A percentile compares a stretch with the other conserved stretches of the same genome.
Evolutionary conservation across 2,113 vertebrate genomes (phyloP).

Genomic region (Lophochroa leadbeateri): DNA sequence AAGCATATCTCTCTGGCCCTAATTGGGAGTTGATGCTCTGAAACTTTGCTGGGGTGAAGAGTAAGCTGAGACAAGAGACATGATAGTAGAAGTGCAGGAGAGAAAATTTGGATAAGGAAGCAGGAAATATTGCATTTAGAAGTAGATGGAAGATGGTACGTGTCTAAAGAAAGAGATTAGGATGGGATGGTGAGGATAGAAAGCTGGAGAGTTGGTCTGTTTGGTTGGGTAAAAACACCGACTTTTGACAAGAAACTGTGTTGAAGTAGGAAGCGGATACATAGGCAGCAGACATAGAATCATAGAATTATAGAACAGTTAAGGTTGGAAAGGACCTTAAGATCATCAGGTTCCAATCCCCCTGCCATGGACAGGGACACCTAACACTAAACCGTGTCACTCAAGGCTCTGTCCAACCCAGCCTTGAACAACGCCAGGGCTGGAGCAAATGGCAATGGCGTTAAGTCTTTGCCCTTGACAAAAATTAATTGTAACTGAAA

Average conservation of each 20-base stretch:
- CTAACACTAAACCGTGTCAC: no score
- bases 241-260: background rate
- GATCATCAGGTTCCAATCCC: no score
- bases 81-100: background rate
- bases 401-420: no score
- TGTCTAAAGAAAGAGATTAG: background rate
- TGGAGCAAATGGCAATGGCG: background rate
- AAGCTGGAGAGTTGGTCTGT: background rate
- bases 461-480: background rate
- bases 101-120: background rate
- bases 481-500: background rate
- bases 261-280: background rate
- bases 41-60: background rate
- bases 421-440: no score
- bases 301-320: no score
- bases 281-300: background rate
- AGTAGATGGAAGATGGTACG: background rate
- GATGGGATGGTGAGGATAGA: background rate
- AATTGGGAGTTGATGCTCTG: background rate
- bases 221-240: background rate
- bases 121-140: background rate
- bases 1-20: background rate
- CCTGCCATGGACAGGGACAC: no score
- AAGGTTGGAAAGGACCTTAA: no score
- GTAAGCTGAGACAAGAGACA: background rate